Conservation (phyloP, 2,797 vertebrate species). For the Anisognathus igniventris region DNA sequence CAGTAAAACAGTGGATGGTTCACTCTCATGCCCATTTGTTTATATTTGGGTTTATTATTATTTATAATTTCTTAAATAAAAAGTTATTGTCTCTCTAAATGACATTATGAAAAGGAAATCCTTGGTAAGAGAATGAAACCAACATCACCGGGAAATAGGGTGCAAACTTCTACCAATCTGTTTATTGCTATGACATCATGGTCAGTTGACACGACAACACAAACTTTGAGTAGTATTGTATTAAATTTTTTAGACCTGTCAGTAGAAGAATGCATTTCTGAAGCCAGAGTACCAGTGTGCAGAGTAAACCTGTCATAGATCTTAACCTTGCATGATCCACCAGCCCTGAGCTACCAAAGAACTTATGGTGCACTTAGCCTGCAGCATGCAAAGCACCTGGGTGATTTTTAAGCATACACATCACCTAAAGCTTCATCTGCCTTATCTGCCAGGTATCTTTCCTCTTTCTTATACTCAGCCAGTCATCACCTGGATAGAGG, state of each 20-base stretch:
- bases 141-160: not conserved
- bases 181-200: not conserved
- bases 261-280: not conserved
- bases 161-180: not conserved
- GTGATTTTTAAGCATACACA: not conserved
- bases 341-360: not conserved
- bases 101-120: not conserved
- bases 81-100: not conserved
- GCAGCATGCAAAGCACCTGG: not conserved
- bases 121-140: not conserved
- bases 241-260: not conserved
- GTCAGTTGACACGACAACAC: not conserved
- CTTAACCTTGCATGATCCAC: not conserved
- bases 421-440: not conserved
- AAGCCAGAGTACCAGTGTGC: not conserved
- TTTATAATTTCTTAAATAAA: not conserved
- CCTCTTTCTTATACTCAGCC: not conserved
- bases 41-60: not conserved
- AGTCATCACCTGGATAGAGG: not conserved
- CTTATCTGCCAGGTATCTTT: not conserved
- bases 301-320: not conserved
- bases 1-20: not conserved
- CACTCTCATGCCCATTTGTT: not conserved
- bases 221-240: not conserved
- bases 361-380: accelerated